Base-by-base conservation (phyloP, 2,888 invertebrate genomes). In the Lasioglossum vierecki region DNA sequence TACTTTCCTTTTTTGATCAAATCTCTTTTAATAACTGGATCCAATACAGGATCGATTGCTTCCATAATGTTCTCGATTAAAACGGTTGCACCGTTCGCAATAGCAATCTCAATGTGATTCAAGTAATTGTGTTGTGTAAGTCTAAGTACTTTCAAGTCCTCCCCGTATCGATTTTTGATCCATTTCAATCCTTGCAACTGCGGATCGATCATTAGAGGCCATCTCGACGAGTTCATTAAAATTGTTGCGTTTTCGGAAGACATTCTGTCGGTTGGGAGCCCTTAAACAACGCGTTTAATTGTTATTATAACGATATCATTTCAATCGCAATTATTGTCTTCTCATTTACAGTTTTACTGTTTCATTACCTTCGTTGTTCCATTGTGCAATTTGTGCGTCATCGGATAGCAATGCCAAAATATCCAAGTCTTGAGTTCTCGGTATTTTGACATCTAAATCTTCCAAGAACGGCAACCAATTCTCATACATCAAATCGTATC, bases 191-290 rank as follows among this genome's bases (percentile, higher is more conserved):
- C 98, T 96, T 98, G 98, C 96, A 97, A 92, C 95, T 99, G 99
- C 0, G 99, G 99, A 95, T 99, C 99, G 89, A 99, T 99, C 97
- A 99, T 98, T 30, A 99, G 95, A 0, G 99, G 99, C 98, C 99
- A 99, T 44, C 99, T 96, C 66, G 98, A 97, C 0, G 98, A 98
- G 95, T 97, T 98, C 30, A 97, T 97, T 78, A 99, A 96, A 90
- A 99, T 99, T 30, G 98, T 98, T 8, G 99, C 99, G 95, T 99
- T 99, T 95, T 99, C 99, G 0, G 98, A 96, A 11, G 99, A 99
- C 98, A 99, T 99, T 76, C 97, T 96, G 94, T 99, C 99, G 76
- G 97, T 97, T 6, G 99, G 99, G 74, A 99, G 95, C 0, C 97
- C 95, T 94, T 63, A 11, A n/a, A 41, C 13, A 71, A 85, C 6